Evolutionary conservation across 1,140 invertebrate species (phyloP), one percentile per base, ranked within the genome.

Genomic region (Plectrocnemia conspersa): DNA sequence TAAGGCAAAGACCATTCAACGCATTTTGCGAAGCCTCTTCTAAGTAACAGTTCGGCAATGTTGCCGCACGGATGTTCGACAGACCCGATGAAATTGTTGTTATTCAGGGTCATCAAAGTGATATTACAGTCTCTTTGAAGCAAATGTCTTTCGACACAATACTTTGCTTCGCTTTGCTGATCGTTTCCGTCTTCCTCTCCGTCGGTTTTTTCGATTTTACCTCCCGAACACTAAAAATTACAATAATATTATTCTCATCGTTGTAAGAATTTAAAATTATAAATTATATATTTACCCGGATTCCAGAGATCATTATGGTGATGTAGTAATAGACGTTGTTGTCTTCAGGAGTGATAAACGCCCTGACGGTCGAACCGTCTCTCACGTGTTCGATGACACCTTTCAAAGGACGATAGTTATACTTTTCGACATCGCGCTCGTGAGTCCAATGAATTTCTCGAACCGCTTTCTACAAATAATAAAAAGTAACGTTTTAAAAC

Each of bases 1-100:
- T 88, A 84, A 21, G 83, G 87, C 71, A 99, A 88, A 6, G 91
- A 95, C 94, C 94, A 97, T 68, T 98, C 95, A n/a, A 98, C 91
- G 67, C 94, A 98, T 66, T 84, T 86, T 0, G 93, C 97, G 65
- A 96, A 93, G 18, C 97, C 96, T 75, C 97, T 89, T 41, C 71
- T 82, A 42, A 99, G 68, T 32, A 99, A 74, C 35, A 86, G 78
- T 68, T 98, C 95, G 0, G 97, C 94, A 72, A 99, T 99, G 66
- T 98, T 98, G 75, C 93, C 75, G 65, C 81, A 82, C 1, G 95
- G 94, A 75, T 98, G 94, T 25, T 96, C 64, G 59, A 98, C 86
- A n/a, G 89, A 91, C 16, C 95, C 96, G 58, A 97, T 86, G 65
- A 97, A 91, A 66, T 93, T 94, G 56, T 88, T 90, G 65, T 93